Evolutionary conservation across 2,888 invertebrate genomes (phyloP), one percentile per base, ranked within the genome.

Genomic region (Odontocerum albicorne): DNA sequence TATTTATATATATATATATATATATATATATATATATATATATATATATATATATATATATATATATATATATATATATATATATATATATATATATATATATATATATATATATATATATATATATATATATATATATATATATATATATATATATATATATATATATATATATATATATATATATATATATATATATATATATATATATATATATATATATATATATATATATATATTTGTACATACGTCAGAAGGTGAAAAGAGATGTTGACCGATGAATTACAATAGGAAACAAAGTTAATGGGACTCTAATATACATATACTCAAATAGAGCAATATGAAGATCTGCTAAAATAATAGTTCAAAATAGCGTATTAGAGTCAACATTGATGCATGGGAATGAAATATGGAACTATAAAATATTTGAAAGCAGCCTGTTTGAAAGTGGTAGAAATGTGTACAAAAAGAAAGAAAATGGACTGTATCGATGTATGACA

Each of bases 81-180:
- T 27, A 27, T 27, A 27, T 27, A 27, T 27, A 27, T 27, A 27
- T 27, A 27, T 27, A 27, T 27, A 27, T 27, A 27, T 27, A 27
- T 27, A 27, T 27, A 27, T 27, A 27, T 27, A 27, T 27, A 27
- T 27, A 27, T 27, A 27, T 27, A 27, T 27, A 27, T 27, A 27
- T 27, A 27, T 27, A 27, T 27, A 27, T 27, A 27, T 27, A 27
- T 27, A 27, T 27, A 27, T 27, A 27, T 27, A 27, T 27, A 27
- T 27, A 27, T 27, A 27, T 27, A 27, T 27, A 27, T 27, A 27
- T 27, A 27, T 27, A 27, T 27, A 27, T 27, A 27, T 27, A 27
- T 27, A 27, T 27, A 27, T 27, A 27, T 27, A 27, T 27, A 27
- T 27, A 27, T 27, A 27, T 27, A 27, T 27, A 56, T 43, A 50